A percentile compares a stretch with the other conserved stretches of the same genome.
phyloP scores from a whole-genome alignment of 2,797 vertebrate genomes.

The Otolemur crassicaudatus region DNA sequence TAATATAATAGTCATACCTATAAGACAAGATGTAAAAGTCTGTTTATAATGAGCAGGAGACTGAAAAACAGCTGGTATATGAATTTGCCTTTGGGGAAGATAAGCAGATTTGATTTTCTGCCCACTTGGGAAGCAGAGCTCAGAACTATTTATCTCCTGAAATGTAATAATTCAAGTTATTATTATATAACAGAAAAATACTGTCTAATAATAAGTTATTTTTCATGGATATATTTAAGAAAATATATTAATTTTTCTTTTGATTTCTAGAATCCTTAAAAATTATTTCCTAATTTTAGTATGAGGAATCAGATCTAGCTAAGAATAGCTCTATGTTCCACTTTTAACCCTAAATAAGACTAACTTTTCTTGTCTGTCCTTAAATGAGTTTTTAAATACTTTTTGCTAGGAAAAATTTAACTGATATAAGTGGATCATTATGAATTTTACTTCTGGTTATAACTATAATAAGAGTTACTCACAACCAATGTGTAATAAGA shows the following conservation, averaged over 20 bases:
- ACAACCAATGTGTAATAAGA: neutral
- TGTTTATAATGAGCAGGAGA: conserved; percentile 88
- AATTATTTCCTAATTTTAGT: conserved; percentile 45
- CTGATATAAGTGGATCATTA: neutral
- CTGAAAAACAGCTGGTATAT: conserved; percentile 86
- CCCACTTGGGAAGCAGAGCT: conserved; percentile 86
- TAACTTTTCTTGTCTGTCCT: neutral
- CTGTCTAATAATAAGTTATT: conserved; percentile 1
- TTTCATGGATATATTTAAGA: neutral
- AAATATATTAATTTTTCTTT: conserved; percentile 41
- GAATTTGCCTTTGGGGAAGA: conserved; percentile 85
- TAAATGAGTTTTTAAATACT: neutral
- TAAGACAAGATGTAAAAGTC: conserved; percentile 87
- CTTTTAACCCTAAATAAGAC: conserved; percentile 5
- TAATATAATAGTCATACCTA: conserved; percentile 79
- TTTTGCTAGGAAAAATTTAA: neutral
- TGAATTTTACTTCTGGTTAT: neutral
- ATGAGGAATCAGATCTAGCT: neutral
- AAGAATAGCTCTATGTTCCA: neutral
- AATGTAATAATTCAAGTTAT: conserved; percentile 61
- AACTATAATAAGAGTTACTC: neutral
- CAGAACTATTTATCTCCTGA: conserved; percentile 81
- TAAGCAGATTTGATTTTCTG: conserved; percentile 68
- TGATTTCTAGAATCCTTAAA: conserved; percentile 36
- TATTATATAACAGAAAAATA: conserved; percentile 35